A percentile compares a stretch with the other conserved stretches of the same genome.
These are phyloP conservation scores for Anthonomus grandis DNA, from an alignment of 1,140 invertebrate species.

Conservation along the genomic window DNA sequence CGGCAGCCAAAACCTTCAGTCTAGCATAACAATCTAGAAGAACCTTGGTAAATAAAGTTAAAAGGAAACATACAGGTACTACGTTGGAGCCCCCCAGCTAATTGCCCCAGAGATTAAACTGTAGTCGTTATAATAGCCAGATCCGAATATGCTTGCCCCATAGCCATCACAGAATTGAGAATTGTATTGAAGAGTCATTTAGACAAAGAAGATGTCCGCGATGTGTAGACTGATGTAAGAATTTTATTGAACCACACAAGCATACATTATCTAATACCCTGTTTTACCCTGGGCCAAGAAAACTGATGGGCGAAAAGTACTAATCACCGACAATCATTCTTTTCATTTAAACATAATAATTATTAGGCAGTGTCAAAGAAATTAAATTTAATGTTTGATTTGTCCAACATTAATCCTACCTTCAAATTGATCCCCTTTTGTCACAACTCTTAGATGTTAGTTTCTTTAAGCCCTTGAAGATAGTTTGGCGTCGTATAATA, in stretches of 20 bases:
- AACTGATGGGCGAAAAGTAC: too few relatives aligned
- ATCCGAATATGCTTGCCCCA: background rate
- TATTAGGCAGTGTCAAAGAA: too few relatives aligned
- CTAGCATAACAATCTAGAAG: background rate
- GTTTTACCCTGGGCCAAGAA: too few relatives aligned
- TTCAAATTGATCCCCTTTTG: too few relatives aligned
- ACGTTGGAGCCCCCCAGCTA: background rate
- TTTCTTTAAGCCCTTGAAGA: too few relatives aligned
- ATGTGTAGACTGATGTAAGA: background rate
- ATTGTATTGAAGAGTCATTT: conserved; percentile 3
- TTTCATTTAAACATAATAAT: too few relatives aligned
- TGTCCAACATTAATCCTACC: too few relatives aligned
- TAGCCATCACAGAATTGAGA: background rate
- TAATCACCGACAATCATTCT: too few relatives aligned
- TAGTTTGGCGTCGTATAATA: too few relatives aligned
- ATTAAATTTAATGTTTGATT: too few relatives aligned
- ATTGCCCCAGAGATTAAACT: background rate
- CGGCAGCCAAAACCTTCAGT: background rate
- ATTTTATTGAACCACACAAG: background rate
- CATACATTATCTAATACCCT: background rate
- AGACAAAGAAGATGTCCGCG: background rate
- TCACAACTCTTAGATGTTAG: too few relatives aligned
- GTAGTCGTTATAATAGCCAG: conserved; percentile 1
- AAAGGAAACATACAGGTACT: background rate
- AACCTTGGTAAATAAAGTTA: background rate